Percentiles rank a stretch among this genome's conserved stretches.
Evolutionary conservation across 37 sponge, comb jelly and placozoan species (phyloP).

Genomic region (Crambe crambe): DNA sequence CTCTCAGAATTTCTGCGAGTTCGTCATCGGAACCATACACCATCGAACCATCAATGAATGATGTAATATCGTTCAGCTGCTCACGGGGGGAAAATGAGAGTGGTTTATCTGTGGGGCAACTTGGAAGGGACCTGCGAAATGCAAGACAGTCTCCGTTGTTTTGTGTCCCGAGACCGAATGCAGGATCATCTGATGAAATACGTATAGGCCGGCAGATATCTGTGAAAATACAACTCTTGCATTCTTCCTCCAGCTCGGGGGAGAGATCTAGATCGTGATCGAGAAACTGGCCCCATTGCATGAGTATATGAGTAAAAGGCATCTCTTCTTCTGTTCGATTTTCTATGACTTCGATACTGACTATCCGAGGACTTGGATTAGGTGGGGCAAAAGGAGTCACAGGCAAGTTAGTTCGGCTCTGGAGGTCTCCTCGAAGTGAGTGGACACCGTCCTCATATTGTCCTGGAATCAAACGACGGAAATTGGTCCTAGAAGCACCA

Average conservation of each 20-base stretch:
- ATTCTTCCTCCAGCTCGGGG: constrained; percentile 48
- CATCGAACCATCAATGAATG: constrained; percentile 77
- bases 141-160: constrained; percentile 61
- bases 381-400: constrained; percentile 54
- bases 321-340: constrained; percentile 24
- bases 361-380: constrained; percentile 60
- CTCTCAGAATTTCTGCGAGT: constrained; percentile 22
- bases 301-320: constrained; percentile 77
- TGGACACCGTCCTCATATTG: constrained; percentile 76
- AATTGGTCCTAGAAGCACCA: constrained; percentile 65
- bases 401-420: background rate
- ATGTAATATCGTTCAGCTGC: constrained; percentile 78
- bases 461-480: constrained; percentile 59
- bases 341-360: constrained; percentile 33
- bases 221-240: constrained; percentile 34
- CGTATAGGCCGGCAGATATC: constrained; percentile 63
- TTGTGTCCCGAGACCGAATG: constrained; percentile 39
- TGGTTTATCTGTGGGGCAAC: constrained; percentile 31
- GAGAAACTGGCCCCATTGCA: constrained; percentile 97
- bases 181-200: constrained; percentile 28
- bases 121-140: constrained; percentile 58
- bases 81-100: constrained; percentile 38
- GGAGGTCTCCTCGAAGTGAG: constrained; percentile 38
- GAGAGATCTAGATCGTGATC: constrained; percentile 83
- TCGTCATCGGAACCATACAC: constrained; percentile 66